Evolutionary conservation across 53 echinoderm and acorn worm species (phyloP), one percentile per base, ranked within the genome.

Genomic region (Henricia sp.): DNA sequence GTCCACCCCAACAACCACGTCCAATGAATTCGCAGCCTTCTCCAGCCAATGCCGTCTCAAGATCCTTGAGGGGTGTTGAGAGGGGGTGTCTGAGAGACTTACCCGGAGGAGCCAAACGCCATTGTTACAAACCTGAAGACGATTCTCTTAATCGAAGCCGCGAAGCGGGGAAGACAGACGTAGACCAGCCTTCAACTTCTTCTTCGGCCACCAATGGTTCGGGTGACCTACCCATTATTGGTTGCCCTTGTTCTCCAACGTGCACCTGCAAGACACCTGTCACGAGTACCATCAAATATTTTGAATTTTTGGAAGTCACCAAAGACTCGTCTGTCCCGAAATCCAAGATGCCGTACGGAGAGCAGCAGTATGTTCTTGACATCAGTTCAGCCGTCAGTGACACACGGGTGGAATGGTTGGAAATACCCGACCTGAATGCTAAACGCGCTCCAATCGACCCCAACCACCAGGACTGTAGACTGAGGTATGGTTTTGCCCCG

Each of bases 281-380:
- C 20, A 57, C 29, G 14, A 27, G 4, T 25, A 41, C 39, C n/a
- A n/a, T n/a, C n/a, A n/a, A n/a, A n/a, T n/a, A n/a, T n/a, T n/a
- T n/a, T n/a, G n/a, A n/a, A n/a, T n/a, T n/a, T n/a, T n/a, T n/a
- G n/a, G n/a, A n/a, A n/a, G n/a, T n/a, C n/a, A n/a, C n/a, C n/a
- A n/a, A n/a, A n/a, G n/a, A n/a, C n/a, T n/a, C n/a, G n/a, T n/a
- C n/a, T n/a, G n/a, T n/a, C n/a, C n/a, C n/a, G 26, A n/a, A 52
- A 24, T 24, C 54, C 51, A 46, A 36, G 8, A 50, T 80, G 20
- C 64, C 63, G 11, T 20, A 72, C 33, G 53, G 55, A 1, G 71
- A 82, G 58, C 83, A 88, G 42, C 82, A 82, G 54, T 88, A 83
- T 36, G 83, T 88, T 3, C 65, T 88, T 35, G 88, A 88, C 41